phyloP scores from a whole-genome alignment of 2,797 vertebrate genomes.

The Telmatherina bonti region DNA sequence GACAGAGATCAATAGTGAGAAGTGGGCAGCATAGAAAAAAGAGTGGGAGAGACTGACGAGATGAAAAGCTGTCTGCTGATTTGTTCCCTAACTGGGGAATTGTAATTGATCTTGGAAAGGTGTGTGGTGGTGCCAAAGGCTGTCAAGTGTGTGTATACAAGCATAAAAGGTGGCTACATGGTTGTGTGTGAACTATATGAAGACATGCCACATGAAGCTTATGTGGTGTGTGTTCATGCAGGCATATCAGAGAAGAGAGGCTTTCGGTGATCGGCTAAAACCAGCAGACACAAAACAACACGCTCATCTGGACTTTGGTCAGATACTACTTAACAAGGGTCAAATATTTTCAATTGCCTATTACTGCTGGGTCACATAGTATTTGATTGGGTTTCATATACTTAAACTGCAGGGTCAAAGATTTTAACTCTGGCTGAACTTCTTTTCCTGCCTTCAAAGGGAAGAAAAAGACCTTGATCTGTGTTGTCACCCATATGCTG shows the following conservation, averaged over 20 bases:
- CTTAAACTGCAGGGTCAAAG: slow-evolving; percentile 57
- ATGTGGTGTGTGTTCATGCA: slow-evolving; percentile 33
- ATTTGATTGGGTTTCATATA: slow-evolving; percentile 50
- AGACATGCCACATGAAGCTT: neutral
- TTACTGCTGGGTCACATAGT: slow-evolving; percentile 58
- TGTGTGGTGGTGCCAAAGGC: slow-evolving; percentile 25
- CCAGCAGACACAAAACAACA: slow-evolving; percentile 33
- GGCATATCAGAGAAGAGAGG: slow-evolving; percentile 14
- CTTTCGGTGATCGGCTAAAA: slow-evolving; percentile 46
- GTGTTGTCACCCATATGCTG: slow-evolving; percentile 2
- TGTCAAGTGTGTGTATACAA: slow-evolving; percentile 39
- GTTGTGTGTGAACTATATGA: slow-evolving; percentile 35
- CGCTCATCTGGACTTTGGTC: slow-evolving; percentile 43
- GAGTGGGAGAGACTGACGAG: slow-evolving; percentile 62
- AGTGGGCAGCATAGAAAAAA: slow-evolving; percentile 64
- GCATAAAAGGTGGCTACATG: slow-evolving; percentile 13
- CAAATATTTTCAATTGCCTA: slow-evolving; percentile 64
- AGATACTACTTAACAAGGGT: slow-evolving; percentile 59
- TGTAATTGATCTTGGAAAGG: slow-evolving; percentile 76
- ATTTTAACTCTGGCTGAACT: slow-evolving; percentile 45
- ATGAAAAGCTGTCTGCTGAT: slow-evolving; percentile 76
- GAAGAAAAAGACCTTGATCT: slow-evolving; percentile 20
- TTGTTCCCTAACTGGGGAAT: slow-evolving; percentile 75
- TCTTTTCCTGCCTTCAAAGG: slow-evolving; percentile 25
- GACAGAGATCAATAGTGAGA: slow-evolving; percentile 73